A percentile compares a stretch with the other conserved stretches of the same genome.
Evolutionary conservation across 1,140 invertebrate genomes (phyloP).

Genomic region (Meloidogyne chitwoodi): DNA sequence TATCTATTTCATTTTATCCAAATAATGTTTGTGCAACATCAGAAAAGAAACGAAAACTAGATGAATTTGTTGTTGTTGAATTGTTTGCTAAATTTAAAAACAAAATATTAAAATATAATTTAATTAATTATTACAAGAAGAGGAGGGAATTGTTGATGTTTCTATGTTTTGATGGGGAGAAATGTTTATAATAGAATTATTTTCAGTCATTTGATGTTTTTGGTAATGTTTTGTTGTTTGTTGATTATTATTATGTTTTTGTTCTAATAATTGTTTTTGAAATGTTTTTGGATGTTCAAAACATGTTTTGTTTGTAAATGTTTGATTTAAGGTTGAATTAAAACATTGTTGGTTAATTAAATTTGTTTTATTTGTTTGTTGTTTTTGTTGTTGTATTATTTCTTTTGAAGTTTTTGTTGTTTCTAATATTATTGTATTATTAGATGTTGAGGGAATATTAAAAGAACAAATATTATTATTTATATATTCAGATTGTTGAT

Average conservation of each 20-base stretch:
- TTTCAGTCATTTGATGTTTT: neutral
- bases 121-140: neutral
- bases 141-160: neutral
- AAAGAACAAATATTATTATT: too few species aligned
- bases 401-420: neutral
- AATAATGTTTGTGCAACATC: conserved; percentile 21
- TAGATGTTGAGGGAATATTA: neutral
- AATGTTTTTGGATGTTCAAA: neutral
- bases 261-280: neutral
- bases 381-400: neutral
- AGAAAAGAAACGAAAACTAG: conserved; percentile 15
- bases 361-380: neutral
- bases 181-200: neutral
- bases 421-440: too few species aligned
- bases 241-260: neutral
- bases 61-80: neutral
- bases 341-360: neutral
- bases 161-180: neutral
- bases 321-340: neutral
- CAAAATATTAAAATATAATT: neutral
- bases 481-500: too few species aligned
- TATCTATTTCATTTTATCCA: too few species aligned
- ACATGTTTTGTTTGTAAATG: neutral
- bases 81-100: neutral
- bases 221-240: neutral